Base-by-base conservation (phyloP, 2,113 vertebrate genomes). In the Halichoeres trimaculatus region DNA sequence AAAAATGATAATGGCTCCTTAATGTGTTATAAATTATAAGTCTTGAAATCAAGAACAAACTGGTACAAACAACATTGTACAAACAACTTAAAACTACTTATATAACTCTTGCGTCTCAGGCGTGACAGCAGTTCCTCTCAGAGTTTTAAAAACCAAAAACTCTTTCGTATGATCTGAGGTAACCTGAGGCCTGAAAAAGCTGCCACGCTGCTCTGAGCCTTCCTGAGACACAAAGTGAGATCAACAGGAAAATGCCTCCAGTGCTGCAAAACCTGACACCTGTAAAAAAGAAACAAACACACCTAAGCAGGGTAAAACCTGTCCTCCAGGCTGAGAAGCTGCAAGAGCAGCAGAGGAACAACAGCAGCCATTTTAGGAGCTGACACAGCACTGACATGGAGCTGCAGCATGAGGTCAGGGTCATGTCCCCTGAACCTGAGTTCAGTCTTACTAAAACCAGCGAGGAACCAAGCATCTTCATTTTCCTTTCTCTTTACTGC, bases 231-330 rank as follows among this genome's bases (percentile, higher is more conserved):
- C 30, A 30, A 3, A 30, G 19, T 2, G 26, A 30, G 30, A 43
- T 13, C 9, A 6, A 20, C 20, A 38, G 38, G 14, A 69, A 47
- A 58, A 60, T 0, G 3, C 45, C 53, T 43, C 10, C 22, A 52
- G 19, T 12, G 62, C n/a, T 62, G 41, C 23, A 56, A 55, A 68
- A 78, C 70, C 24, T 45, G 65, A 71, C 34, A 70, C 48, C 1
- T 0, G 12, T 4, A 51, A 64, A 24, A 36, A 5, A 16, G 12
- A 0, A 48, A 61, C n/a, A n/a, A 26, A 24, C 13, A 41, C 26
- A 40, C 16, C 8, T 20, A 2, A 20, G 8, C 5, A 13, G 2
- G 0, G 38, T 13, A 8, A 59, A 82, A 79, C 58, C 58, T 38
- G 82, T 81, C 66, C 58, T 73, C 16, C 56, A 47, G 35, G 69